A percentile compares a stretch with the other conserved stretches of the same genome.
Evolutionary conservation across 2,888 invertebrate species (phyloP).

Genomic region (Chrysodeixis includens): DNA sequence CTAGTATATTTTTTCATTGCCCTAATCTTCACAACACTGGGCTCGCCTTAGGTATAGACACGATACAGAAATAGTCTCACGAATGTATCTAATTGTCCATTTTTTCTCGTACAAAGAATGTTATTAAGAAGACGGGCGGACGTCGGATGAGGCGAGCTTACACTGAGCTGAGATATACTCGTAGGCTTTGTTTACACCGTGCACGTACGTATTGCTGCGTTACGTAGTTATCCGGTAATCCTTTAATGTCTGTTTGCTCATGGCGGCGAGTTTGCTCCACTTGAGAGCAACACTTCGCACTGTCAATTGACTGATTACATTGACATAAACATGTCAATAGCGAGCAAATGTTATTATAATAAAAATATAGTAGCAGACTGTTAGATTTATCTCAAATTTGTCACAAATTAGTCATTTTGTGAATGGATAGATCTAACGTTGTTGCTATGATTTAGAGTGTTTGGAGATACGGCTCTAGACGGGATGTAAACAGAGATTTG

Average conservation of each 20-base stretch:
- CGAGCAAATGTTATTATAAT: slow-evolving; percentile 15
- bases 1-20: slow-evolving; percentile 80
- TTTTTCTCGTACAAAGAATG: slow-evolving; percentile 34
- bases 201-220: slow-evolving; percentile 39
- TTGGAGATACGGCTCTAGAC: background rate
- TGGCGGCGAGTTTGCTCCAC: slow-evolving; percentile 59
- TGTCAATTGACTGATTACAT: slow-evolving; percentile 68
- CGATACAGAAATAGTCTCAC: slow-evolving; percentile 55
- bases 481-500: background rate
- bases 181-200: slow-evolving; percentile 63
- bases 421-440: background rate
- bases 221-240: slow-evolving; percentile 70
- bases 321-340: slow-evolving; percentile 39
- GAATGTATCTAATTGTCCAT: slow-evolving; percentile 54
- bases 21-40: slow-evolving; percentile 71
- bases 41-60: slow-evolving; percentile 57
- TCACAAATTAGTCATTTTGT: background rate
- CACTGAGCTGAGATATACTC: slow-evolving; percentile 64
- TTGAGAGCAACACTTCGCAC: slow-evolving; percentile 63
- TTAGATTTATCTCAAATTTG: background rate
- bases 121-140: slow-evolving; percentile 53
- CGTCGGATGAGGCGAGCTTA: slow-evolving; percentile 52
- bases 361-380: background rate
- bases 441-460: background rate
- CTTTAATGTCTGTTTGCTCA: slow-evolving; percentile 68